These are phyloP conservation scores for Australoheros facetus DNA, from an alignment of 2,797 vertebrate species.

Conservation along the genomic window DNA sequence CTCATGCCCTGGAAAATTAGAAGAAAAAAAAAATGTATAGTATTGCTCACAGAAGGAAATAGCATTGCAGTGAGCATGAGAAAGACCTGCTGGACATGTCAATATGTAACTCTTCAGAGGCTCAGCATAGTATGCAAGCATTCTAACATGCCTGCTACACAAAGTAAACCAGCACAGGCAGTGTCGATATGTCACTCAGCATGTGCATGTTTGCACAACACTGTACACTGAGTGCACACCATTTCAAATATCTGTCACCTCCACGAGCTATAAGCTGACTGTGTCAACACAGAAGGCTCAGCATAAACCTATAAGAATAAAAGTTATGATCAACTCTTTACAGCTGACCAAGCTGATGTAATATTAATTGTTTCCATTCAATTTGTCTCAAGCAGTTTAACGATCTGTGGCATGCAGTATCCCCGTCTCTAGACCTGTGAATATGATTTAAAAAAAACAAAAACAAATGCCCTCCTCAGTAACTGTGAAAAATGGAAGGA, in stretches of 20 bases:
- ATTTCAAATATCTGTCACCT: constrained; percentile 21
- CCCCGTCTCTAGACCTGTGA: not conserved
- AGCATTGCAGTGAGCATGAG: not conserved
- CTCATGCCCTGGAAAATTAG: no score
- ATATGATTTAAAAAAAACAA: not conserved
- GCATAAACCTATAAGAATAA: not conserved
- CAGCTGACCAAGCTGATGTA: not conserved
- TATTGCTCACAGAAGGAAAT: no score
- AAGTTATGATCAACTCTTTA: not conserved
- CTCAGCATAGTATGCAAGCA: constrained; percentile 4
- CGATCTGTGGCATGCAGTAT: not conserved
- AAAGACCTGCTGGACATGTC: not conserved
- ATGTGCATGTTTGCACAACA: constrained; percentile 10
- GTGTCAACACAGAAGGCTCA: not conserved
- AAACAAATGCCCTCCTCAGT: not conserved
- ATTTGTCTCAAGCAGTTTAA: not conserved
- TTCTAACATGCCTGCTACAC: constrained; percentile 19
- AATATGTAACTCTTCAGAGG: constrained; percentile 11
- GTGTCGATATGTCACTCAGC: constrained; percentile 34
- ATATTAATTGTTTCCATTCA: not conserved
- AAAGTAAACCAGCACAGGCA: constrained; percentile 13
- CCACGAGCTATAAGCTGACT: not conserved
- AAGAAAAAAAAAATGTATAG: not conserved
- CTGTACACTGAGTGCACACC: not conserved
- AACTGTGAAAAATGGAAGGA: not conserved